Base-by-base conservation (phyloP, 1,140 invertebrate species). In the Dryas iulia region DNA sequence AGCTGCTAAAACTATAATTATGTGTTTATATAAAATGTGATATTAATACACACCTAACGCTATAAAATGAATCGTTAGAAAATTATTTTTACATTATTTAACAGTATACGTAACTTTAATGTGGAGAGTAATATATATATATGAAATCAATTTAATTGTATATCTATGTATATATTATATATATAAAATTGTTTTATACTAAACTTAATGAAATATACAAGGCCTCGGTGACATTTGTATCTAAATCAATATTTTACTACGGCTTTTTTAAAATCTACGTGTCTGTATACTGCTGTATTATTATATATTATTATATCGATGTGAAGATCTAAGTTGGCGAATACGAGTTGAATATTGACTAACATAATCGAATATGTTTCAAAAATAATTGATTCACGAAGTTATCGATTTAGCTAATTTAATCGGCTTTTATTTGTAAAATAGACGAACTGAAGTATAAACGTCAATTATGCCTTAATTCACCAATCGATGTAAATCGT, bases 301-400 rank as follows among this genome's bases (percentile, higher is more conserved):
- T 47, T 66, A 68, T 67, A 74, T 80, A 74, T 82, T n/a, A 7
- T 7, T 47, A 47, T 47, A 21, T 18, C 39, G 14, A 21, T 47
- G 14, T 47, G 39, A 47, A 21, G 39, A 47, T 21, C 21, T 7
- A 47, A 8, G 39, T 18, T 47, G 39, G 39, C 39, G 39, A 47
- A 47, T 47, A 47, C 39, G 39, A 21, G 8, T 21, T 47, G 78
- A 81, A 74, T 78, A 47, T 47, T 47, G 39, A 7, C 5, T 18
- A 10, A 10, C 21, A 18, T 21, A 2, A 18, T 21, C 14, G 39
- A 10, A 82, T 74, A n/a, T n/a, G n/a, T n/a, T n/a, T n/a, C n/a
- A n/a, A n/a, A n/a, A n/a, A n/a, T n/a, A n/a, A n/a, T n/a, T n/a
- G n/a, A n/a, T n/a, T n/a, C n/a, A n/a, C n/a, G n/a, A n/a, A n/a